Base-by-base conservation (phyloP, 2,113 vertebrate genomes). In the Cololabis saira region DNA sequence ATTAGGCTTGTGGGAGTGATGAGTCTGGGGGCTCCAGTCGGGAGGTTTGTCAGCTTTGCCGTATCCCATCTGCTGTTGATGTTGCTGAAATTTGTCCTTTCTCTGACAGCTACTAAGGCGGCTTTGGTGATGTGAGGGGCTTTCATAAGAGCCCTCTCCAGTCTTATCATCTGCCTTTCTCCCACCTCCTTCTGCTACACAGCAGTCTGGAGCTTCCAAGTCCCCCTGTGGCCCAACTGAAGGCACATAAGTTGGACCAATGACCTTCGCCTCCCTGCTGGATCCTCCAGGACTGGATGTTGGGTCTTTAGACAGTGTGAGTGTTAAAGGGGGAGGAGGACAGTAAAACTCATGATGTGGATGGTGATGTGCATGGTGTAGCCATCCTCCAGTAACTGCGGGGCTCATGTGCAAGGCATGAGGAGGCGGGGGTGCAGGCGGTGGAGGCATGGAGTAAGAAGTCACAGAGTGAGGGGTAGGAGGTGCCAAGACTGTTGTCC, bases 231-330 rank as follows among this genome's bases (percentile, higher is more conserved):
- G 94, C 4, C 95, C 96, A 61, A 94, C 93, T 0, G 96, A 98
- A 84, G 96, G 97, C 87, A 98, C 95, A 27, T 95, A 93, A 0
- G 96, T 97, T 57, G 95, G 93, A 41, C 95, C 95, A 0, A 87
- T 94, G 74, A 95, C 88, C 89, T 95, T 96, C 5, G 92, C 85
- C 78, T 97, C 96, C 55, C 81, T 80, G 56, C 68, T 64, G n/a
- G 93, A 91, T 42, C 93, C 62, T 3, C 84, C 88, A 5, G 81
- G 55, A 43, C 53, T 56, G 37, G 81, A 65, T 33, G 67, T 76
- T 49, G 95, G 93, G 74, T 97, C 96, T 77, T 95, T 95, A 78
- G 94, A 94, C 76, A 21, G 92, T 48, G 81, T 92, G 11, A 93
- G 71, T 58, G 89, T 81, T 21, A 91, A 83, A 41, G 90, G 90